A percentile compares a stretch with the other conserved stretches of the same genome.
Conservation (phyloP, 2,113 vertebrate genomes). For the Herpetotheres cachinnans region DNA sequence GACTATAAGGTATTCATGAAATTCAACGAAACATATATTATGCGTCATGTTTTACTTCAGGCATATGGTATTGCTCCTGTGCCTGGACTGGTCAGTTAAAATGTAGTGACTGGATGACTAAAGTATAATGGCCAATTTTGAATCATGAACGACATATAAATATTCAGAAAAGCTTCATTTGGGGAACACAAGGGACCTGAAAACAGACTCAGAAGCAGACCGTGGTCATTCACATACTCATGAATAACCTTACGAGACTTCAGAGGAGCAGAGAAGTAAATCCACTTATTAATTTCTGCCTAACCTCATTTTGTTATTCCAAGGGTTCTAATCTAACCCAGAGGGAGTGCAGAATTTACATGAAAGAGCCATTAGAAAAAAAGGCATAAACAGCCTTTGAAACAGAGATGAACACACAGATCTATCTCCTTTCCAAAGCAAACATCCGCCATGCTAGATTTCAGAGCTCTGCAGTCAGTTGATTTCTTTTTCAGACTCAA, state of each 20-base stretch:
- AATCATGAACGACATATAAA: background rate
- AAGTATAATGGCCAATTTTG: background rate
- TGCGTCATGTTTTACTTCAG: background rate
- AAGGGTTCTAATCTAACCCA: background rate
- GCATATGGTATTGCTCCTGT: background rate
- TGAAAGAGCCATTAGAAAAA: background rate
- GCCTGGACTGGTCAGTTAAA: background rate
- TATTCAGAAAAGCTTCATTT: background rate
- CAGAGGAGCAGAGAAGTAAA: background rate
- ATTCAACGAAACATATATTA: background rate
- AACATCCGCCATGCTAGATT: background rate
- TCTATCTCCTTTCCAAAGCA: background rate
- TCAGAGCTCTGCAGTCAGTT: background rate
- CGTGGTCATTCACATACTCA: background rate
- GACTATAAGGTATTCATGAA: background rate
- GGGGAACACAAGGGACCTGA: background rate
- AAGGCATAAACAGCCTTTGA: background rate
- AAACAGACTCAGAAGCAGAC: background rate
- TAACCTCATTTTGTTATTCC: slow-evolving; percentile 9
- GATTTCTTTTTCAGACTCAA: background rate
- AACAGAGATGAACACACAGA: background rate
- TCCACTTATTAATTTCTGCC: background rate
- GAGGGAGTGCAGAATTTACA: background rate
- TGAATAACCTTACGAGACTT: background rate
- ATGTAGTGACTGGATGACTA: background rate